Evolutionary conservation across 37 sponge, comb jelly and placozoan genomes (phyloP).

Genomic region (Eunapius fragilis): DNA sequence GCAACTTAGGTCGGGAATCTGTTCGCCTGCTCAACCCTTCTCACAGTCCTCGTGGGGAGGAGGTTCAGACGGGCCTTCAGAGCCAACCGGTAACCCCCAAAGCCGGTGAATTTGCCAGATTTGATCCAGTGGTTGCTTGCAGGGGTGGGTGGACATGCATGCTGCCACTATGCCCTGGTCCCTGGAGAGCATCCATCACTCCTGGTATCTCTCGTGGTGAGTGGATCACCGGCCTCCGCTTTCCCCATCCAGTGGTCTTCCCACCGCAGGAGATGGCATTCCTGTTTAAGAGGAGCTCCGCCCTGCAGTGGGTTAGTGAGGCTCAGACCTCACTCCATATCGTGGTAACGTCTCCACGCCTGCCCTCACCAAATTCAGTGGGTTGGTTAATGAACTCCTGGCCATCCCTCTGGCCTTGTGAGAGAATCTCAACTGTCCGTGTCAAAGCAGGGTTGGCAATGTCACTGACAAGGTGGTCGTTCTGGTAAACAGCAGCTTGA

Average conservation of each 20-base stretch:
- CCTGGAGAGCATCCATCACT: not conserved
- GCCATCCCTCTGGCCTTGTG: too few relatives aligned
- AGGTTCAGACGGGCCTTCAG: conserved; percentile 38
- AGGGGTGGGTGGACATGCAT: conserved; percentile 9
- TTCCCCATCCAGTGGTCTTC: not conserved
- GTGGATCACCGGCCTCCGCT: not conserved
- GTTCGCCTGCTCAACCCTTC: not conserved
- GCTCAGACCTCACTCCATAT: not conserved
- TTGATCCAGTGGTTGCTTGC: conserved; percentile 40
- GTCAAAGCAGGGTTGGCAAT: too few relatives aligned
- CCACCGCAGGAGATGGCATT: not conserved
- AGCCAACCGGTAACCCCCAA: conserved; percentile 27
- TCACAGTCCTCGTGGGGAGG: conserved; percentile 33
- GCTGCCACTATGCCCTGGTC: conserved; percentile 40
- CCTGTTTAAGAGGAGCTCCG: not conserved
- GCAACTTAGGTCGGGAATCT: not conserved
- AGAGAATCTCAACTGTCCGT: too few relatives aligned
- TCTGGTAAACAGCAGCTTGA: too few relatives aligned
- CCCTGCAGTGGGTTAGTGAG: not conserved
- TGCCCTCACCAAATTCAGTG: not conserved
- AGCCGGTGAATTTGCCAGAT: conserved; percentile 14
- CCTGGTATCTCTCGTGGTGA: not conserved
- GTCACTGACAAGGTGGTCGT: too few relatives aligned
- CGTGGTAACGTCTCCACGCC: not conserved
- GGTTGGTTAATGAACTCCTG: not conserved